phyloP scores from a whole-genome alignment of 2,797 vertebrate species.

The Ptychadena robeensis region DNA sequence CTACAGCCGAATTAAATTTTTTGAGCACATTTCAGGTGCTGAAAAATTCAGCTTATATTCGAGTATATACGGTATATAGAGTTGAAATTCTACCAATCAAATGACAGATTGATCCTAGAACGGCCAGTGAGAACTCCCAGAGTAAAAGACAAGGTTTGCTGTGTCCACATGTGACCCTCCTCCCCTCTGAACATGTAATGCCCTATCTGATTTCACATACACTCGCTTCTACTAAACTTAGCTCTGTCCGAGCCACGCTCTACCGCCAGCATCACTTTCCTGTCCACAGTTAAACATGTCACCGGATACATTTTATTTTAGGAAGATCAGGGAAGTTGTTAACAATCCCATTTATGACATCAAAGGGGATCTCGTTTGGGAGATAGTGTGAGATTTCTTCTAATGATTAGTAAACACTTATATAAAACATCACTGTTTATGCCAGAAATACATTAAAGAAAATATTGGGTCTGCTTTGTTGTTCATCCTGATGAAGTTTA shows the following conservation, averaged over 20 bases:
- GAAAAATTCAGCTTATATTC: too few relatives aligned
- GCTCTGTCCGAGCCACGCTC: slow-evolving; percentile 4
- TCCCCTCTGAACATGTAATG: not conserved
- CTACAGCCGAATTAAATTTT: too few relatives aligned
- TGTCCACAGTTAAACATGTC: not conserved
- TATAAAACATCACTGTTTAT: too few relatives aligned
- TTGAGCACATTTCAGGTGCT: too few relatives aligned
- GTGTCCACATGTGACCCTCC: not conserved
- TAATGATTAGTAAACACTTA: too few relatives aligned
- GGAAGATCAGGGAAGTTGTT: not conserved
- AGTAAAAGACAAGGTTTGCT: not conserved
- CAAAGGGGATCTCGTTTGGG: not conserved
- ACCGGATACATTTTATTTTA: slow-evolving; percentile 5
- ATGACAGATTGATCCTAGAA: not conserved
- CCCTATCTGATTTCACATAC: slow-evolving; percentile 54
- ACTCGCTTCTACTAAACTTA: slow-evolving; percentile 41
- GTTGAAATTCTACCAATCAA: not conserved
- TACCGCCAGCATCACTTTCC: slow-evolving; percentile 10
- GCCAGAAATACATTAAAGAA: too few relatives aligned
- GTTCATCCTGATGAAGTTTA: too few relatives aligned
- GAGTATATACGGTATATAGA: too few relatives aligned
- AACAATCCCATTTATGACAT: not conserved
- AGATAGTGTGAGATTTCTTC: too few relatives aligned
- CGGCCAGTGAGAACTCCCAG: not conserved
- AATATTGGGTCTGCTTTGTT: too few relatives aligned